These are phyloP conservation scores for Ictalurus punctatus DNA, from an alignment of 2,113 vertebrate genomes.

Conservation along the genomic window DNA sequence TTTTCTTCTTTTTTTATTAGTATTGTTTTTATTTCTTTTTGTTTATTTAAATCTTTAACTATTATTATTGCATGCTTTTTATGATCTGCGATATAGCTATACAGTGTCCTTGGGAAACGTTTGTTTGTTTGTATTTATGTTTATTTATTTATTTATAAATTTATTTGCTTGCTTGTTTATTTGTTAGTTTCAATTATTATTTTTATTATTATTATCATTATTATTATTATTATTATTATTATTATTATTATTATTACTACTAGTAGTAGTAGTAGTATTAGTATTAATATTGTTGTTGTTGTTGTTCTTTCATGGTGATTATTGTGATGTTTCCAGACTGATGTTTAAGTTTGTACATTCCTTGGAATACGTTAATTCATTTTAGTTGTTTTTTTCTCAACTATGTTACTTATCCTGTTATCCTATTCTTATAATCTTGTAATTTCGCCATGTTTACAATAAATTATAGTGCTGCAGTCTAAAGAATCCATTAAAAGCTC, in stretches of 20 bases:
- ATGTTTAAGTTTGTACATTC: neutral
- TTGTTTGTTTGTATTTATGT: neutral
- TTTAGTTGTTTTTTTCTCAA: neutral
- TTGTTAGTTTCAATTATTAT: neutral
- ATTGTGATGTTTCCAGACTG: neutral
- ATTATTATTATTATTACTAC: neutral
- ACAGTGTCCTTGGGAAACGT: neutral
- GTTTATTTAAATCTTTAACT: neutral
- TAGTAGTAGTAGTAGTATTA: too few species aligned
- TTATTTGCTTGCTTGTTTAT: neutral
- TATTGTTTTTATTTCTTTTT: neutral
- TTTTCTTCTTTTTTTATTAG: neutral
- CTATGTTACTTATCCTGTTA: neutral
- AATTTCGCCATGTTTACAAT: neutral
- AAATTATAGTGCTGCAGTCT: neutral
- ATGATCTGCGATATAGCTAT: neutral
- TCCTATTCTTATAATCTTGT: neutral
- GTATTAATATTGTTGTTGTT: neutral
- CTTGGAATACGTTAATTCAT: neutral
- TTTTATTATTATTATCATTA: neutral
- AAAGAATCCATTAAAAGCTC: neutral
- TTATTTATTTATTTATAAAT: neutral
- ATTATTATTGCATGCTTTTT: neutral
- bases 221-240: neutral
- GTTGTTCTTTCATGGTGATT: neutral